phyloP scores from a whole-genome alignment of 2,888 invertebrate species.

The Drosophila limbata region DNA sequence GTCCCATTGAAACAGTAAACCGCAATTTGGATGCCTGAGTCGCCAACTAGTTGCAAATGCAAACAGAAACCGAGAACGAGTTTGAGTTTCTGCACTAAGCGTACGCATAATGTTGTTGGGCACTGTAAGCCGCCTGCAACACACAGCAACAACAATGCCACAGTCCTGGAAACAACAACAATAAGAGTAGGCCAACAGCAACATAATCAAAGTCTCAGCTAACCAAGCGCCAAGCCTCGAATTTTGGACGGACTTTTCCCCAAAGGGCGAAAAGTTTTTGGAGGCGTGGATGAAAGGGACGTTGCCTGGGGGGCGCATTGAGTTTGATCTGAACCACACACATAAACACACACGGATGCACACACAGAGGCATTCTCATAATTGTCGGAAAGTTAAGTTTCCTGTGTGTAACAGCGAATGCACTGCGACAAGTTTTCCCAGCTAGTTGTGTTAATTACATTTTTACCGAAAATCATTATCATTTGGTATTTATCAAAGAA shows the following conservation, averaged over 20 bases:
- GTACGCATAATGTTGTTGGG: slow-evolving; percentile 51
- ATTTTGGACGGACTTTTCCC: slow-evolving; percentile 33
- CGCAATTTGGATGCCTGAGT: slow-evolving; percentile 67
- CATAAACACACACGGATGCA: slow-evolving; percentile 4
- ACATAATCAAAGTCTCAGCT: slow-evolving; percentile 57
- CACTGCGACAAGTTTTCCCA: slow-evolving; percentile 34
- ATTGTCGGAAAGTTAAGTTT: slow-evolving; percentile 56
- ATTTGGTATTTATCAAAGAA: too few species aligned
- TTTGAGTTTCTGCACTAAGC: slow-evolving; percentile 21
- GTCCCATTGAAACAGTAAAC: slow-evolving; percentile 68
- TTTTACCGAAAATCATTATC: too few species aligned
- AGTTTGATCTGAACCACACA: slow-evolving; percentile 46
- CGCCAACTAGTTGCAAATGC: slow-evolving; percentile 65
- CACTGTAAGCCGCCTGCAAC: slow-evolving; percentile 37
- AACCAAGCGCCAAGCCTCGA: slow-evolving; percentile 31
- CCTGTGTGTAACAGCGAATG: slow-evolving; percentile 33
- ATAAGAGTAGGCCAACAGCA: slow-evolving; percentile 18
- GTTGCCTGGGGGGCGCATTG: slow-evolving; percentile 25
- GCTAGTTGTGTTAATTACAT: neutral
- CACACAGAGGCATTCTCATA: slow-evolving; percentile 37
- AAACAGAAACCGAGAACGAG: slow-evolving; percentile 55
- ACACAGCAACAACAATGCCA: slow-evolving; percentile 33
- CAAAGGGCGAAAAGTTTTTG: slow-evolving; percentile 33
- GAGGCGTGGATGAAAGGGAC: neutral
- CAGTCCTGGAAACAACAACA: slow-evolving; percentile 3